These are phyloP conservation scores for Drosophila infuscata DNA, from an alignment of 2,888 invertebrate genomes.

Conservation along the genomic window DNA sequence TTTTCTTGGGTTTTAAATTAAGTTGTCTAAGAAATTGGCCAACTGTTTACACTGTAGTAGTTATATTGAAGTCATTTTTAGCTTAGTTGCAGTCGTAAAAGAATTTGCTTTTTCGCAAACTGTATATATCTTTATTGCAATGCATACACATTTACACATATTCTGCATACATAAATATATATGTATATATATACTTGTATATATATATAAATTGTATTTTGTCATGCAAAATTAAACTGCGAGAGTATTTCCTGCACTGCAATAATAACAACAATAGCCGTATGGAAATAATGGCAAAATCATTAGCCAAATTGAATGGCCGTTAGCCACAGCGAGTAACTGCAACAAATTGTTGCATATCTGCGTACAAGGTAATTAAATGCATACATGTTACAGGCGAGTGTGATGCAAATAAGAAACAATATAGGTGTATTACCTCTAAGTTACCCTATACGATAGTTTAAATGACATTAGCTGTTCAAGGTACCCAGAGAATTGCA, in stretches of 20 bases:
- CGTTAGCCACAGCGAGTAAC: slow-evolving; percentile 33
- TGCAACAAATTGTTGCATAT: slow-evolving; percentile 65
- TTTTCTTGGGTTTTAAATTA: neutral
- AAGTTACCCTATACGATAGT: neutral
- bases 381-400: slow-evolving; percentile 14
- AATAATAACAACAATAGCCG: slow-evolving; percentile 51
- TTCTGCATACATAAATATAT: neutral
- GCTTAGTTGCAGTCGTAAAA: neutral
- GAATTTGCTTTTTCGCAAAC: neutral
- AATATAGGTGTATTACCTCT: neutral
- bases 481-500: neutral
- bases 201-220: slow-evolving; percentile 23
- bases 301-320: slow-evolving; percentile 62
- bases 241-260: slow-evolving; percentile 63
- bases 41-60: neutral
- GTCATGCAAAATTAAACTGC: slow-evolving; percentile 44
- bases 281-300: slow-evolving; percentile 59
- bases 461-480: neutral
- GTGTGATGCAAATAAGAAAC: slow-evolving; percentile 19
- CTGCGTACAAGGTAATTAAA: slow-evolving; percentile 34
- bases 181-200: neutral
- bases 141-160: slow-evolving; percentile 14
- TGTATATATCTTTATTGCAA: neutral
- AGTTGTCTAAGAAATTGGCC: neutral
- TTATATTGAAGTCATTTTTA: neutral